Conservation (phyloP, 2,888 invertebrate genomes). For the Cerceris rybyensis region DNA sequence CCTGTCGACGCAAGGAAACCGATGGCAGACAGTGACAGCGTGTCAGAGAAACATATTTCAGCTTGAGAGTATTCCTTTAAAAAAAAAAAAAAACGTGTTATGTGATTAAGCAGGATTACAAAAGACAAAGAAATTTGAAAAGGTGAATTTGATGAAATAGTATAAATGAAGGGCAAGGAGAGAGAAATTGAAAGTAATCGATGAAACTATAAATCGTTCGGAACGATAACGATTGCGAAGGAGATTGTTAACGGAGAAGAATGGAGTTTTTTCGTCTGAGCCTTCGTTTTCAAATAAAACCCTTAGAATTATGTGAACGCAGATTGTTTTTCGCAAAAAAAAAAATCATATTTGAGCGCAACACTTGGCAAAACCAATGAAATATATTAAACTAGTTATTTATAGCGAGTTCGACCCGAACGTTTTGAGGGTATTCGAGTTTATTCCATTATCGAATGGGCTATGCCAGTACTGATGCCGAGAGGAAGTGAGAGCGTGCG, state of each 20-base stretch:
- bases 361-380: conserved; percentile 41
- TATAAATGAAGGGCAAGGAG: no score
- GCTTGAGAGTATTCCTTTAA: conserved; percentile 15
- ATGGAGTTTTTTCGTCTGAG: conserved; percentile 21
- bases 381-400: conserved; percentile 54
- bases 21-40: conserved; percentile 14
- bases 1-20: conserved; percentile 15
- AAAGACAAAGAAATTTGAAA: neutral
- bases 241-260: conserved; percentile 3
- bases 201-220: no score
- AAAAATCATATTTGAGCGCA: conserved; percentile 46
- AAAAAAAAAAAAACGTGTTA: conserved; percentile 5
- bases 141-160: neutral
- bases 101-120: conserved; percentile 8
- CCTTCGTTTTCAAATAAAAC: conserved; percentile 39
- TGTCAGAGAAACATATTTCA: conserved; percentile 17
- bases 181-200: no score
- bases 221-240: neutral
- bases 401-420: conserved; percentile 48
- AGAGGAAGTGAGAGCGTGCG: conserved; percentile 36
- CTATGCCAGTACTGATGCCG: conserved; percentile 37
- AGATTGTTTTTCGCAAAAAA: conserved; percentile 51
- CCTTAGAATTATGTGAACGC: conserved; percentile 30
- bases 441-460: conserved; percentile 42
- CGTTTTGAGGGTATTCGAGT: conserved; percentile 33